Evolutionary conservation across 2,113 vertebrate species (phyloP).

Genomic region (Heterochromis multidens): DNA sequence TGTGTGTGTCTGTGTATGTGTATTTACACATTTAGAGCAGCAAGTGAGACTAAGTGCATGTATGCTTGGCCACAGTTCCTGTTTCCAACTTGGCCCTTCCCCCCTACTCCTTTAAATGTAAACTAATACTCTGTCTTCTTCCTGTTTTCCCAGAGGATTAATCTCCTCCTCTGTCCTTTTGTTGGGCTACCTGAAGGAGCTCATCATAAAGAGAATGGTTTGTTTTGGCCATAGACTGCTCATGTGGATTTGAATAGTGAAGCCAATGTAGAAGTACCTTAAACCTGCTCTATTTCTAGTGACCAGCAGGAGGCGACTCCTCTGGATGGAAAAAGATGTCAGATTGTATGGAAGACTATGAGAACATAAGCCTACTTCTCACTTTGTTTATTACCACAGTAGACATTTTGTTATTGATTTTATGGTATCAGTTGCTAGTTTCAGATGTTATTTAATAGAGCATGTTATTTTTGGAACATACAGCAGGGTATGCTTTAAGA

Average conservation of each 20-base stretch:
- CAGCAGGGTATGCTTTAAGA: too few species aligned
- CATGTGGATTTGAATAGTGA: neutral
- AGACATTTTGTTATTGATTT: too few species aligned
- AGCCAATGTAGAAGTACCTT: neutral
- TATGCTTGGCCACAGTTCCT: conserved; percentile 3
- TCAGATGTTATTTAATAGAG: too few species aligned
- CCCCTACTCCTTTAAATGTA: conserved; percentile 13
- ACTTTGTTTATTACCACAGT: neutral
- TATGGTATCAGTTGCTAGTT: too few species aligned
- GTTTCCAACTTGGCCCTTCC: neutral
- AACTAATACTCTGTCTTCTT: neutral
- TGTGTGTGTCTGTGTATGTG: neutral
- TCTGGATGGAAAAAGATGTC: neutral
- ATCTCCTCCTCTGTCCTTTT: neutral
- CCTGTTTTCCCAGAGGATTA: neutral
- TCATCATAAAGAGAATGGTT: neutral
- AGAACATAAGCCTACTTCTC: neutral
- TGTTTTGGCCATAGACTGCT: neutral
- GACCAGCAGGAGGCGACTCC: neutral
- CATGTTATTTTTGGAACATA: too few species aligned
- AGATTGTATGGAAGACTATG: neutral
- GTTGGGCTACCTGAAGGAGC: neutral
- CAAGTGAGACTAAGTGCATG: neutral
- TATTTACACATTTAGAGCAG: neutral
- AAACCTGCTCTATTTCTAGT: neutral